These are phyloP conservation scores for Hemibagrus guttatus DNA, from an alignment of 2,797 vertebrate genomes.

Conservation along the genomic window DNA sequence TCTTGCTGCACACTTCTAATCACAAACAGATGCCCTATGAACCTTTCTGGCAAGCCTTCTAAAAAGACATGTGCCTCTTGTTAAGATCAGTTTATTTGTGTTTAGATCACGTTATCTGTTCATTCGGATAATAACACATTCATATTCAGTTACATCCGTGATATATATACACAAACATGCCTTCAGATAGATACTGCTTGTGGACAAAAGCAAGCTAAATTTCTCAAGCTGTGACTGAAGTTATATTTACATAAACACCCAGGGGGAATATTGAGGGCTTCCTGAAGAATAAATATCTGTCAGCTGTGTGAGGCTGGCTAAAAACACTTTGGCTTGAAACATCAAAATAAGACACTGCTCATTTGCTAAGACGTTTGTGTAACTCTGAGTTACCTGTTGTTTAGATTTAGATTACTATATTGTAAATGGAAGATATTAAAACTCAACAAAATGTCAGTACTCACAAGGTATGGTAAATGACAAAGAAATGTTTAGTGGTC, in stretches of 20 bases:
- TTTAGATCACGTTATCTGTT: not conserved
- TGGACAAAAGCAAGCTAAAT: not conserved
- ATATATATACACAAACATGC: not conserved
- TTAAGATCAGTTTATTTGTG: not conserved
- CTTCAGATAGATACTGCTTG: not conserved
- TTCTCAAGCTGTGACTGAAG: not conserved
- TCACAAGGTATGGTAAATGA: not conserved
- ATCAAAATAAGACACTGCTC: not conserved
- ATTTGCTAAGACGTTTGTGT: not conserved
- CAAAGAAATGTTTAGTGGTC: not conserved
- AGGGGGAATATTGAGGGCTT: not conserved
- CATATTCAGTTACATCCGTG: not conserved
- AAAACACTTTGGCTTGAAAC: not conserved
- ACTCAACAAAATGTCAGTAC: not conserved
- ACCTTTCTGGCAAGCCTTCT: not conserved
- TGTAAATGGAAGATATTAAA: not conserved
- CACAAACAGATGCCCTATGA: not conserved
- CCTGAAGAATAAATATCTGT: slow-evolving; percentile 9
- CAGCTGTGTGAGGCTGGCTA: not conserved
- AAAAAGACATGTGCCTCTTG: not conserved
- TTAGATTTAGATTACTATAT: not conserved
- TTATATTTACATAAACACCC: slow-evolving; percentile 13
- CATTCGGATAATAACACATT: not conserved
- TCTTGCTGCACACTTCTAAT: not conserved
- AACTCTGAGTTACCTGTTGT: not conserved